These are phyloP conservation scores for Anthopleura xanthogrammica DNA, from an alignment of 92 coral and sea anemone species.

Conservation along the genomic window DNA sequence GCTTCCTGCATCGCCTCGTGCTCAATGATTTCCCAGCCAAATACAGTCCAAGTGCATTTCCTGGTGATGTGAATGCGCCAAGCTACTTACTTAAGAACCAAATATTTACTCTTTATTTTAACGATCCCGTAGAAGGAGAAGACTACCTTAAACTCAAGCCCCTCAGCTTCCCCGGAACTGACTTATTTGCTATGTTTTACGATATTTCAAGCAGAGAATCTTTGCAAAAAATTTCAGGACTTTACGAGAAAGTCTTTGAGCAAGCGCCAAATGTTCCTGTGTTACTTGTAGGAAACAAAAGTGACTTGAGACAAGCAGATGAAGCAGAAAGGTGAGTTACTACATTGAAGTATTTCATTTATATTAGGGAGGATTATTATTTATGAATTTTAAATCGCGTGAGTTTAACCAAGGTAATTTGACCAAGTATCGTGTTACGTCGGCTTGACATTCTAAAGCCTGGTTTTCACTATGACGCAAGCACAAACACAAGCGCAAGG, in stretches of 20 bases:
- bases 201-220: constrained; percentile 12
- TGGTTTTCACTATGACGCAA: no score
- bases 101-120: constrained; percentile 1
- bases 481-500: no score
- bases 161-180: constrained; percentile 21
- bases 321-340: constrained; percentile 3
- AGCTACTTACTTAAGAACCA: constrained; percentile 1
- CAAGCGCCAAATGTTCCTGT: constrained; percentile 8
- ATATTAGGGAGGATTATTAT: background rate
- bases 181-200: constrained; percentile 15
- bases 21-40: background rate
- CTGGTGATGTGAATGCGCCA: constrained; percentile 2
- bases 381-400: background rate
- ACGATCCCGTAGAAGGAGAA: constrained; percentile 23
- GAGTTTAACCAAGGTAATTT: background rate
- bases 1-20: constrained; percentile 11
- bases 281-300: background rate
- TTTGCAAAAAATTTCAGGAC: background rate
- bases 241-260: background rate
- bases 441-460: background rate
- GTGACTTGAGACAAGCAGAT: background rate
- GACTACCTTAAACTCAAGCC: constrained; percentile 30
- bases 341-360: background rate
- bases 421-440: background rate
- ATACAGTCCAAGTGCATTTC: background rate